Conservation (phyloP, 2,113 vertebrate genomes). For the Pygathrix nemaeus region DNA sequence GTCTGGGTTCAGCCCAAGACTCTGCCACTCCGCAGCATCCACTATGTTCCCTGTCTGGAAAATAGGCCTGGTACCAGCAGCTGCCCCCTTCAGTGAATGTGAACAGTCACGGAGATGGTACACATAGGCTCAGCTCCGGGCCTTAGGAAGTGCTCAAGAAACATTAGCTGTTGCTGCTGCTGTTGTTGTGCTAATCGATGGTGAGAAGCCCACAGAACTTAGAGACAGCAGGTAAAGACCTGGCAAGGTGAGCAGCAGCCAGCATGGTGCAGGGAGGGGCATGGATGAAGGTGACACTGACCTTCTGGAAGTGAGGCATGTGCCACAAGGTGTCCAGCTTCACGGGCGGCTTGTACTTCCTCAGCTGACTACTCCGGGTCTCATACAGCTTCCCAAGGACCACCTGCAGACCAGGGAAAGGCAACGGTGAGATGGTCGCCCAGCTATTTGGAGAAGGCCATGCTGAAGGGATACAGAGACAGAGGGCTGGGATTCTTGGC, state of each 20-base stretch:
- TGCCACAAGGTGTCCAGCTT: constrained; percentile 86
- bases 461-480: fast-evolving
- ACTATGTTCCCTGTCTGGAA: neutral
- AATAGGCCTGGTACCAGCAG: neutral
- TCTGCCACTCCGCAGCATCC: neutral
- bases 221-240: fast-evolving
- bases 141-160: neutral
- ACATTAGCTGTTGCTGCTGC: fast-evolving
- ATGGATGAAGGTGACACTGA: constrained; percentile 47
- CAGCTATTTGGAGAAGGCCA: neutral
- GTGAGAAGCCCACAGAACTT: neutral
- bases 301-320: constrained; percentile 86
- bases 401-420: neutral
- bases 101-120: fast-evolving
- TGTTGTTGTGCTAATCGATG: fast-evolving
- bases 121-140: neutral
- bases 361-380: constrained; percentile 87
- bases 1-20: neutral
- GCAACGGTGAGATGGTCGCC: fast-evolving
- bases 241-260: neutral
- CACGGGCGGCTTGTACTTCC: constrained; percentile 75
- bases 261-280: fast-evolving
- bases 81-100: fast-evolving
- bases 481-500: fast-evolving
- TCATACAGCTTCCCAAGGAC: constrained; percentile 72